Evolutionary conservation across 2,888 invertebrate genomes (phyloP), one percentile per base, ranked within the genome.

Genomic region (Limnephilus rhombicus): DNA sequence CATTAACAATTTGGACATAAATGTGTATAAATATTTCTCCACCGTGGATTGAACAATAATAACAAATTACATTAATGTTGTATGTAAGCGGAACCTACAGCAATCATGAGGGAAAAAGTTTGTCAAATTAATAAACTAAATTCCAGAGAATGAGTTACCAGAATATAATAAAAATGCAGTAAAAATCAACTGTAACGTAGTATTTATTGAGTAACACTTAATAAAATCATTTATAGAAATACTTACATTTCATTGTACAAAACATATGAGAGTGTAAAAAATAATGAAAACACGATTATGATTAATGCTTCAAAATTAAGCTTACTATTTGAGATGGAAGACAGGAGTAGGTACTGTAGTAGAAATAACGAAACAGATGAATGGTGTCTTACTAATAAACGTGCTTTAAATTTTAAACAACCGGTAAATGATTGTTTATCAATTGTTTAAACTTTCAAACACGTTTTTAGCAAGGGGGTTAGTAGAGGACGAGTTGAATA

Each of bases 141-240:
- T 9, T 24, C 68, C 68, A 3, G 4, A 18, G 3, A 4, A 24
- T 1, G 68, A 24, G 9, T n/a, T 7, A 68, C 24, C 5, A 68
- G 24, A 68, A 68, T 0, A n/a, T 68, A 68, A 68, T 68, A 24
- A 68, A 53, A 68, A 68, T 68, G 24, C 24, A 68, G 1, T n/a
- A 45, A 45, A 68, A 68, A 68, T 89, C 89, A 34, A 89, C 80
- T 88, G 88, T 91, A 91, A 89, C 80, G 89, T 45, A 87, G 9
- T 87, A 34, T 92, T 92, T 92, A 92, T 92, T 92, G 81, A 90
- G 87, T 85, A 92, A 92, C 90, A 92, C 90, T 87, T 92, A 90
- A 92, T 92, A 90, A 92, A 92, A 92, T 85, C 92, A 88, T 91
- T 91, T 81, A 31, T 68, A 80, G 12, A 45, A 90, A 41, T 90